Evolutionary conservation across 2,888 invertebrate species (phyloP).

Genomic region (Quadriops clusia): DNA sequence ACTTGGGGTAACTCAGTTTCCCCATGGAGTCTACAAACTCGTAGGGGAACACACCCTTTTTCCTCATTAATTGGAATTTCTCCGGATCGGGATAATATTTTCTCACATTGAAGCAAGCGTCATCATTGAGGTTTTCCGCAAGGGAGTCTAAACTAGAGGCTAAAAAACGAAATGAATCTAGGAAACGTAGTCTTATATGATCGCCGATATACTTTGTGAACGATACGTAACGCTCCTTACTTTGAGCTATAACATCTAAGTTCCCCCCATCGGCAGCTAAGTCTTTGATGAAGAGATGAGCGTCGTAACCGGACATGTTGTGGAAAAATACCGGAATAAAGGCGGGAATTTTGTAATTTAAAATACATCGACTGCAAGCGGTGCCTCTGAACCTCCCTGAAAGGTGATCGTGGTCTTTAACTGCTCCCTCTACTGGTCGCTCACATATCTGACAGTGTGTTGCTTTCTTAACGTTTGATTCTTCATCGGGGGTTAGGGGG

Average conservation of each 20-base stretch:
- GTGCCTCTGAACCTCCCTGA: constrained; percentile 19
- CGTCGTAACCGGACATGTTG: constrained; percentile 22
- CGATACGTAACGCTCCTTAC: constrained; percentile 25
- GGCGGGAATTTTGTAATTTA: constrained; percentile 16
- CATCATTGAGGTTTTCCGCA: constrained; percentile 10
- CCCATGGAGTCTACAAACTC: constrained; percentile 16
- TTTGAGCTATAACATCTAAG: constrained; percentile 20
- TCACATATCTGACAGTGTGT: constrained; percentile 9
- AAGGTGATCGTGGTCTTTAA: constrained; percentile 13
- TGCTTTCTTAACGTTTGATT: constrained; percentile 1
- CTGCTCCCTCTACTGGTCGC: constrained; percentile 5
- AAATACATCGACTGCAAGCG: constrained; percentile 18
- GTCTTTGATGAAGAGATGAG: constrained; percentile 23
- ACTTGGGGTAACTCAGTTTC: constrained; percentile 8
- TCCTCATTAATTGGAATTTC: constrained; percentile 13
- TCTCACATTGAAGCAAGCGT: constrained; percentile 8
- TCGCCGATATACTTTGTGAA: constrained; percentile 20
- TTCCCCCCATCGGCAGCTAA: constrained; percentile 18
- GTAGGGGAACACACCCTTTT: constrained; percentile 25
- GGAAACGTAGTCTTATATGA: constrained; percentile 12
- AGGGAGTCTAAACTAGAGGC: constrained; percentile 15
- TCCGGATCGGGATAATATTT: constrained; percentile 10
- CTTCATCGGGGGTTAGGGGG: constrained; percentile 3
- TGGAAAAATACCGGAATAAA: constrained; percentile 19
- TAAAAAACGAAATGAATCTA: constrained; percentile 20